Conservation (phyloP, 2,113 vertebrate genomes). For the Callorhinus ursinus region DNA sequence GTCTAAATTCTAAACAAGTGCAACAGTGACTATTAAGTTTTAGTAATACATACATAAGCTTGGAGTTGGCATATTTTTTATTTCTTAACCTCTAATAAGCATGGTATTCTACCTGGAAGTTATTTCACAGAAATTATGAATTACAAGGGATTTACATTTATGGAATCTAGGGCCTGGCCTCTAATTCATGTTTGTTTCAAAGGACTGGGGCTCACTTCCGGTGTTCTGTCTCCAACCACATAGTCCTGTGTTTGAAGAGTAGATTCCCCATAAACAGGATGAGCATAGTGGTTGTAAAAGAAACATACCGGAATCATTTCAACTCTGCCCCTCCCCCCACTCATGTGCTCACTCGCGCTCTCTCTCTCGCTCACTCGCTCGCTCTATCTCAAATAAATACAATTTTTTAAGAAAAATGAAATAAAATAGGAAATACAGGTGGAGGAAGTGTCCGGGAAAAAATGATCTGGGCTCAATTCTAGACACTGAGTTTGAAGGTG, state of each 20-base stretch:
- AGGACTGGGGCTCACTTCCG: not conserved
- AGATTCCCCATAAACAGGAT: not conserved
- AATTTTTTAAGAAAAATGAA: not conserved
- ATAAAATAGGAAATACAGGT: not conserved
- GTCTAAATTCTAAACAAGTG: not conserved
- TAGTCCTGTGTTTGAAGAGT: not conserved
- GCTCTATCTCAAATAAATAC: no score
- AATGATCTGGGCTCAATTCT: not conserved
- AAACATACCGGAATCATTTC: not conserved
- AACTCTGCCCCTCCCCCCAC: not conserved
- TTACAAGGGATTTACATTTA: not conserved
- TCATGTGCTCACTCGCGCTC: no score
- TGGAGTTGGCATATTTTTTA: not conserved
- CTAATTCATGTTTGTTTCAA: not conserved
- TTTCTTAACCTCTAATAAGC: slow-evolving; percentile 14
- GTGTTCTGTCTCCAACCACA: not conserved
- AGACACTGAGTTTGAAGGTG: slow-evolving; percentile 14
- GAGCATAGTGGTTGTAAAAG: not conserved
- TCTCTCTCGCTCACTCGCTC: no score
- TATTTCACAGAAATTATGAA: not conserved
- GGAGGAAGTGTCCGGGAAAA: not conserved
- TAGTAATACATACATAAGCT: not conserved
- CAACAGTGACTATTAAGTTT: not conserved
- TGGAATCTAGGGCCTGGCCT: not conserved
- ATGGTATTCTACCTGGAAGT: not conserved